Base-by-base conservation (phyloP, 1,140 invertebrate genomes). In the Parasteatoda tepidariorum region DNA sequence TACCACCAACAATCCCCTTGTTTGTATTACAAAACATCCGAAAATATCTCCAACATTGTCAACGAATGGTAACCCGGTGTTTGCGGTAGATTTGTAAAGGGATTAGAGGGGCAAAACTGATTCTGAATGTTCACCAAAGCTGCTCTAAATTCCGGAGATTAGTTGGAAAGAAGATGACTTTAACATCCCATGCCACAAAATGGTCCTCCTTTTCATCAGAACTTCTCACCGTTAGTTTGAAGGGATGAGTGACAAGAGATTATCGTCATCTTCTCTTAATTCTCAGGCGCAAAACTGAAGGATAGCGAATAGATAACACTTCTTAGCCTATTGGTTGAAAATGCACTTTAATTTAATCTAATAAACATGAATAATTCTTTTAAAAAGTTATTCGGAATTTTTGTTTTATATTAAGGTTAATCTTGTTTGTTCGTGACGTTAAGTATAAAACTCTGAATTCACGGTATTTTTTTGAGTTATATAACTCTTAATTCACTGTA, bases 61-160 rank as follows among this genome's bases (percentile, higher is more conserved):
- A 6, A 15, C 13, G 11, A 67, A 5, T 9, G 74, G 61, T 33
- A 76, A 79, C 62, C 75, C 33, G 6, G 24, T 11, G 22, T 38
- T n/a, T 61, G 55, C 24, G 24, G 48, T 61, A 61, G 78, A 81
- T 81, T 81, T 81, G 78, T 70, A 61, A 70, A 30, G 48, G 54
- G 66, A 70, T 81, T 81, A 81, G 61, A 31, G 61, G 34, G 7
- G 22, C 7, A 55, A 41, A 26, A 66, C n/a, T n/a, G n/a, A n/a
- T n/a, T 26, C 75, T 57, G n/a, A 18, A n/a, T 18, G 30, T 24
- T 66, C 59, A 48, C 33, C 24, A 26, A 70, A 79, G 62, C 75
- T 48, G 75, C 62, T 68, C 61, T 34, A 79, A 79, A 81, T 81
- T 70, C 66, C 66, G 33, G 26, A 66, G 78, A 81, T 81, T 81